Conservation (phyloP, 2,113 vertebrate genomes). For the Bos indicus region DNA sequence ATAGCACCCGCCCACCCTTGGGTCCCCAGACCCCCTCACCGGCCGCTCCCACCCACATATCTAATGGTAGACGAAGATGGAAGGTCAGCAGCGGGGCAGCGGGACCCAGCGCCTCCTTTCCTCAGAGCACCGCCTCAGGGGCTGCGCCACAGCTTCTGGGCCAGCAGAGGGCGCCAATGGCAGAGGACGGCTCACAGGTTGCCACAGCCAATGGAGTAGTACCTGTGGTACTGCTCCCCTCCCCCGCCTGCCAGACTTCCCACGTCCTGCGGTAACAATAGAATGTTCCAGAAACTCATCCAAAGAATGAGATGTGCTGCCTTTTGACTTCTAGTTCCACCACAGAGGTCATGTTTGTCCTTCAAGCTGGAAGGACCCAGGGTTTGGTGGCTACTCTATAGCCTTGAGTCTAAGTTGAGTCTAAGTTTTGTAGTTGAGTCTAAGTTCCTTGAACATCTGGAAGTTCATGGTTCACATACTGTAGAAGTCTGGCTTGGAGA, state of each 20-base stretch:
- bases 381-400: neutral
- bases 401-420: neutral
- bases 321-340: neutral
- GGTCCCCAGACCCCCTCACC: rapidly evolving
- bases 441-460: neutral
- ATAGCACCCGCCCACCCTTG: neutral
- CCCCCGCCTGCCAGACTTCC: neutral
- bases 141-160: neutral
- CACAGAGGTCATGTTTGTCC: neutral
- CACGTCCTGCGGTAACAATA: neutral
- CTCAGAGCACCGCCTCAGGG: neutral
- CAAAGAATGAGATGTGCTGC: neutral
- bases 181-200: neutral
- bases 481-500: neutral
- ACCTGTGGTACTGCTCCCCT: no score
- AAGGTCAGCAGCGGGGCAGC: neutral
- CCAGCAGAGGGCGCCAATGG: neutral
- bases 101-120: neutral
- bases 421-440: neutral
- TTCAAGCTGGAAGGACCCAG: neutral
- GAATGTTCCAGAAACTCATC: neutral
- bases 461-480: neutral
- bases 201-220: neutral
- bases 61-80: neutral
- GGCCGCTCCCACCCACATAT: neutral